Evolutionary conservation across 2,797 vertebrate species (phyloP).

Genomic region (Brachymystax lenok): DNA sequence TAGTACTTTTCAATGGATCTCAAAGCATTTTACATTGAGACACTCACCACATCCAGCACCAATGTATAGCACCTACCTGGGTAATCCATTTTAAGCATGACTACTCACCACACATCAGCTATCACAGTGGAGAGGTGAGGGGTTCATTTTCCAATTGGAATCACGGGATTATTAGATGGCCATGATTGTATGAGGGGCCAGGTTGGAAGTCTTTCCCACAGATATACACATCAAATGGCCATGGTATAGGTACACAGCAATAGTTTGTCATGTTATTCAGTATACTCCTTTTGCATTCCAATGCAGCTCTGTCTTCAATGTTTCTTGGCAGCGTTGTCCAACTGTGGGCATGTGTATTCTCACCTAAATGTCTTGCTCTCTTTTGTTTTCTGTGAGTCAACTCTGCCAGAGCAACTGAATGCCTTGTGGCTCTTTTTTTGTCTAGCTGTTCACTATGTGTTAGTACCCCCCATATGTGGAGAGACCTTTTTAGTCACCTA

Average conservation of each 20-base stretch:
- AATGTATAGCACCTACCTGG: no score
- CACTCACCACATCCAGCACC: no score
- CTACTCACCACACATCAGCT: no score
- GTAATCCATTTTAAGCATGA: no score
- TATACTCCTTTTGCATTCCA: neutral
- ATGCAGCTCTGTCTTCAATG: neutral
- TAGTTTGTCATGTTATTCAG: neutral
- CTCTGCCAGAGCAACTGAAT: constrained; percentile 19
- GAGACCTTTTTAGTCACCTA: neutral
- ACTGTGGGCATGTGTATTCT: constrained; percentile 2
- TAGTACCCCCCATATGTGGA: constrained; percentile 18
- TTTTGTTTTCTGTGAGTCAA: constrained; percentile 17
- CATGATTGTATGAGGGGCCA: neutral
- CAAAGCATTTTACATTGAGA: no score
- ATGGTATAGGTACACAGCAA: neutral
- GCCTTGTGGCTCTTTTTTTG: constrained; percentile 19
- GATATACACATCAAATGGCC: neutral
- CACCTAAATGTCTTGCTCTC: constrained; percentile 1
- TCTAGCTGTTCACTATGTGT: constrained; percentile 15
- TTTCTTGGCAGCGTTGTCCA: neutral
- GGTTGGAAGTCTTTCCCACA: neutral
- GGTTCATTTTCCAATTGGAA: neutral
- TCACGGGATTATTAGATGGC: neutral
- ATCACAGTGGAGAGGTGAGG: no score
- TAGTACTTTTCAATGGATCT: no score